Conservation (phyloP, 2,797 vertebrate species). For the Dryobates pubescens region DNA sequence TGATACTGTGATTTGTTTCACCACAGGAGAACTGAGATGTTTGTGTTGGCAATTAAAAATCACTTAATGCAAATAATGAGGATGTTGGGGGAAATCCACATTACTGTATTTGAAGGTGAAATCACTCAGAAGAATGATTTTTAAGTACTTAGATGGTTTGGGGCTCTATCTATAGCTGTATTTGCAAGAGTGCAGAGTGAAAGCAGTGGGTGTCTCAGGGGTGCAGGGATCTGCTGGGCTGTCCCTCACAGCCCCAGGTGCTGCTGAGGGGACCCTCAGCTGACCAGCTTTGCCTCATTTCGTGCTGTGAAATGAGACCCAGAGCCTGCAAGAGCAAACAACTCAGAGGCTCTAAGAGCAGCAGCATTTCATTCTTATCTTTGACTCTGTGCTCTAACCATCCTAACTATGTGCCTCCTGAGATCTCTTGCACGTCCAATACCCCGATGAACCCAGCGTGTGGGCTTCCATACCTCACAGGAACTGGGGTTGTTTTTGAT, state of each 20-base stretch:
- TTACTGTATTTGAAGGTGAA: background rate
- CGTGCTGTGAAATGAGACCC: background rate
- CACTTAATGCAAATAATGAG: background rate
- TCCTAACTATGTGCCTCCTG: background rate
- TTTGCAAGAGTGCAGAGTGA: background rate
- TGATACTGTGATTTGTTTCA: background rate
- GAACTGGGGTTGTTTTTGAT: conserved; percentile 18
- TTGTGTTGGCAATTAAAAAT: background rate
- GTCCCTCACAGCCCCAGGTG: background rate
- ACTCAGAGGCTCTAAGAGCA: background rate
- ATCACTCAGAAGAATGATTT: background rate
- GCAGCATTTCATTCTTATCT: background rate
- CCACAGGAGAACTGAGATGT: background rate
- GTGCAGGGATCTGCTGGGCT: background rate
- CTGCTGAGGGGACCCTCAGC: background rate
- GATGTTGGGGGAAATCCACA: background rate
- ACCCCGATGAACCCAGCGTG: background rate
- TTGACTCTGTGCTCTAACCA: background rate
- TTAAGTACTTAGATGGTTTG: background rate
- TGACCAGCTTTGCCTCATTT: background rate
- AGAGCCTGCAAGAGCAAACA: background rate
- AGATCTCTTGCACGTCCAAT: background rate
- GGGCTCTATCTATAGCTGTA: background rate
- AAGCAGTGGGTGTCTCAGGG: background rate
- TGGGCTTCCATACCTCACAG: background rate